Percentiles rank a stretch among this genome's conserved stretches.
Evolutionary conservation across 2,888 invertebrate species (phyloP).

Genomic region (Netelia fuscicornis): DNA sequence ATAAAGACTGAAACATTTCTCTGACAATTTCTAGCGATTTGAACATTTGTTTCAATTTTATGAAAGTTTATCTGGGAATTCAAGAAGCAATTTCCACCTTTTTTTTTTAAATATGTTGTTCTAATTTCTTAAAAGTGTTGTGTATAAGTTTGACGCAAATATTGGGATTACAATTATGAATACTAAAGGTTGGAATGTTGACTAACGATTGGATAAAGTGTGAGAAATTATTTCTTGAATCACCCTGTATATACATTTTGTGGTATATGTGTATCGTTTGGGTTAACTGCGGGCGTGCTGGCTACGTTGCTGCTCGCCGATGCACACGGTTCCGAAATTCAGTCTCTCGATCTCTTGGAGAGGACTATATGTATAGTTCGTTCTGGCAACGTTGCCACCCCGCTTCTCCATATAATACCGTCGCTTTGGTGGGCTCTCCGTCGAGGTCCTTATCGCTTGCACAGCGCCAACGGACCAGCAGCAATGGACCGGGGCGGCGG

Average conservation of each 20-base stretch:
- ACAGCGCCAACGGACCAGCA: conserved; percentile 61
- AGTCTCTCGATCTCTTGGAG: conserved; percentile 40
- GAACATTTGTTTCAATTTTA: no score
- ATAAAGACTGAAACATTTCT: no score
- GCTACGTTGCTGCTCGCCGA: conserved; percentile 45
- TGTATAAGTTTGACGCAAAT: background rate
- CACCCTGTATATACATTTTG: conserved; percentile 29
- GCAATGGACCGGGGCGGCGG: conserved; percentile 60
- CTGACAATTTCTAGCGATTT: no score
- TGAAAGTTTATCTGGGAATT: no score
- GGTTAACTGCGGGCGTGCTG: conserved; percentile 58
- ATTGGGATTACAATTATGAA: background rate
- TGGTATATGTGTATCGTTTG: conserved; percentile 47
- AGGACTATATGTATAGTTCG: conserved; percentile 35
- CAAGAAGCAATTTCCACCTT: no score
- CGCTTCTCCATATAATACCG: conserved; percentile 34
- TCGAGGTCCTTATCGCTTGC: conserved; percentile 71
- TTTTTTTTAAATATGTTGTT: no score
- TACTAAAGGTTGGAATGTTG: background rate
- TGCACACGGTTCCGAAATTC: conserved; percentile 65
- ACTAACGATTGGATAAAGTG: background rate
- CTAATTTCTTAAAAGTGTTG: background rate
- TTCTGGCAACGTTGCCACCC: conserved; percentile 70
- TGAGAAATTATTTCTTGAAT: conserved; percentile 4
- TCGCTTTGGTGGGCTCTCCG: conserved; percentile 54